Evolutionary conservation across 2,113 vertebrate species (phyloP).

Genomic region (human): GRCh38 chr6:1660501-1661000

Average conservation of each 20-base stretch:
- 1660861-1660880: neutral
- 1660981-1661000: slow-evolving; percentile 57
- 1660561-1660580: neutral
- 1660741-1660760: neutral
- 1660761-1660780: neutral
- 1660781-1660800: neutral
- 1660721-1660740: neutral
- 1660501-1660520: neutral
- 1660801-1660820: slow-evolving; percentile 59
- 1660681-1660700: neutral
- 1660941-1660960: slow-evolving; percentile 61
- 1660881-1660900: neutral
- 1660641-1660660: slow-evolving; percentile 20
- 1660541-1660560: neutral
- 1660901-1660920: neutral
- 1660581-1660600: slow-evolving; percentile 8
- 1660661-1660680: neutral
- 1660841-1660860: neutral
- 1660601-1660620: neutral
- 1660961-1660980: slow-evolving; percentile 51
- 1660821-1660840: slow-evolving; percentile 40
- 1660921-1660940: slow-evolving; percentile 64
- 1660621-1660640: slow-evolving; percentile 39
- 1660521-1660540: neutral
- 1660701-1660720: neutral